These are phyloP conservation scores for Cynopterus sphinx DNA, from an alignment of 2,797 vertebrate genomes.

Conservation along the genomic window DNA sequence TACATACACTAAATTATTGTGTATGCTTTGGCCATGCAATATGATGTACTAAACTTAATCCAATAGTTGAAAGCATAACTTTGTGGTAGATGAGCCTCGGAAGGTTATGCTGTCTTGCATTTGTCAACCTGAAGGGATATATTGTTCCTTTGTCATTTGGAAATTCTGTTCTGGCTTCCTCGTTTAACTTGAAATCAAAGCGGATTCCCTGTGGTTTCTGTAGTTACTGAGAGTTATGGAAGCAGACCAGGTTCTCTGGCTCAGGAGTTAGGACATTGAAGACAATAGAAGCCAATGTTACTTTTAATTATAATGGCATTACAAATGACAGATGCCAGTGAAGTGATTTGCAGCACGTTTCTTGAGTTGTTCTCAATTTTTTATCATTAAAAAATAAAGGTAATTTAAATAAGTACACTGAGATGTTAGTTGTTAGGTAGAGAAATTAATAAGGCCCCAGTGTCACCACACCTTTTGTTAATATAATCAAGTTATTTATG, in stretches of 20 bases:
- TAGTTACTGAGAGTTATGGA: neutral
- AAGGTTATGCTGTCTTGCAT: conserved; percentile 32
- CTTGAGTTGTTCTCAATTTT: conserved; percentile 16
- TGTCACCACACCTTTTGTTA: conserved; percentile 1
- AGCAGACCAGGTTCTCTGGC: neutral
- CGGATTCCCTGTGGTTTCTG: neutral
- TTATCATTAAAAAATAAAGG: neutral
- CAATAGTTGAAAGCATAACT: conserved; percentile 53
- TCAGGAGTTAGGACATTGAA: neutral
- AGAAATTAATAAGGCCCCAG: neutral
- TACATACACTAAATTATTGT: conserved; percentile 65
- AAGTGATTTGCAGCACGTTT: neutral
- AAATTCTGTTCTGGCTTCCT: conserved; percentile 25
- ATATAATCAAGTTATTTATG: neutral
- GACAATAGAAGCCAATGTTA: neutral
- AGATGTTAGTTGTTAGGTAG: conserved; percentile 24
- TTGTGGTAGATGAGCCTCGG: neutral
- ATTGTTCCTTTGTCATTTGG: conserved; percentile 16
- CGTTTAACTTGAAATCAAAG: conserved; percentile 18
- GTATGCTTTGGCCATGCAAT: conserved; percentile 8
- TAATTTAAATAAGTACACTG: conserved; percentile 44
- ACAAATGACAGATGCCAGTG: neutral
- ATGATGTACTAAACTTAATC: conserved; percentile 56
- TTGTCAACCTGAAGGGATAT: neutral
- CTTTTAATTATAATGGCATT: neutral